These are phyloP conservation scores for Trissolcus japonicus DNA, from an alignment of 2,888 invertebrate species.

Conservation along the genomic window DNA sequence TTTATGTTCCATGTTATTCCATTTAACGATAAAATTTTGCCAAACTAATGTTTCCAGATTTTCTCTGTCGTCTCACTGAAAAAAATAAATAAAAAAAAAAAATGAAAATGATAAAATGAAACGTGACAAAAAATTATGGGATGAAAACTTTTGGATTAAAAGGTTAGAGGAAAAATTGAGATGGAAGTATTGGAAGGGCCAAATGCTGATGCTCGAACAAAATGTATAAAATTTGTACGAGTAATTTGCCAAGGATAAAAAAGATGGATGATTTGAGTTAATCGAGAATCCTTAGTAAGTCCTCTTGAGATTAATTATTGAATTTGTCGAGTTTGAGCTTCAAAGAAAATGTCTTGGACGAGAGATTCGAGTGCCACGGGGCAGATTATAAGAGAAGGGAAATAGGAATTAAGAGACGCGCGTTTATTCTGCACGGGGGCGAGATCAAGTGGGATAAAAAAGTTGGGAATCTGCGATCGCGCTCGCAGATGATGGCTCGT, in stretches of 20 bases:
- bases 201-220: constrained; percentile 23
- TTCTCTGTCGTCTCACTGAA: too few species aligned
- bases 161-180: too few species aligned
- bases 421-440: constrained; percentile 41
- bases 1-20: constrained; percentile 7
- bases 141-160: too few species aligned
- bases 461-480: constrained; percentile 24
- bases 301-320: constrained; percentile 48
- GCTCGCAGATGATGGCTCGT: constrained; percentile 22
- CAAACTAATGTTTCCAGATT: too few species aligned
- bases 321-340: constrained; percentile 46
- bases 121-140: too few species aligned
- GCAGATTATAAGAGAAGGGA: constrained; percentile 42
- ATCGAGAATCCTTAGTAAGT: constrained; percentile 35
- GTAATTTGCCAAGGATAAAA: constrained; percentile 29
- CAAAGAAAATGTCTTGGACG: constrained; percentile 45
- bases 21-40: not conserved
- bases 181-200: not conserved
- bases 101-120: too few species aligned
- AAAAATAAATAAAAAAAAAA: too few species aligned
- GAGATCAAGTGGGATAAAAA: constrained; percentile 31
- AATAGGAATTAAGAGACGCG: constrained; percentile 51
- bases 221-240: constrained; percentile 32
- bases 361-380: constrained; percentile 35
- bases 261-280: constrained; percentile 42